Percentiles rank a stretch among this genome's conserved stretches.
These are phyloP conservation scores for Damaliscus lunatus DNA, from an alignment of 2,113 vertebrate species.

Conservation along the genomic window DNA sequence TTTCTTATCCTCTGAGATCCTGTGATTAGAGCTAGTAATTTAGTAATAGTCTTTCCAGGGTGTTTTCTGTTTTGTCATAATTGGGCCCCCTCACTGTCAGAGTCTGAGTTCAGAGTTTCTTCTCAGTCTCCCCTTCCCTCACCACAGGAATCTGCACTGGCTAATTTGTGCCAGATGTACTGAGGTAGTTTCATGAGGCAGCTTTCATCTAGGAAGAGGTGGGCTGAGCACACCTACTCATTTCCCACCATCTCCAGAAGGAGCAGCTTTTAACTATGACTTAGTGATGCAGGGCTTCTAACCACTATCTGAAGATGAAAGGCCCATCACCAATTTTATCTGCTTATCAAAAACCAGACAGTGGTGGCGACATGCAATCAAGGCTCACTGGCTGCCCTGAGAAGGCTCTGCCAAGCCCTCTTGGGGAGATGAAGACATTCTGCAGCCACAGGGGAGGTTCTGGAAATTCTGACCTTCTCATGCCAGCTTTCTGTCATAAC, in stretches of 20 bases:
- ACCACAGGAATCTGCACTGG: background rate
- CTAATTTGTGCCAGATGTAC: background rate
- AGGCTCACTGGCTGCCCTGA: background rate
- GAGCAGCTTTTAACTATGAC: slow-evolving; percentile 16
- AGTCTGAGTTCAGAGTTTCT: background rate
- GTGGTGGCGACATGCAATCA: background rate
- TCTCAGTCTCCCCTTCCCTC: background rate
- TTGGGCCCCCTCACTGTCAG: background rate
- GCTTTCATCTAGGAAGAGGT: slow-evolving; percentile 25
- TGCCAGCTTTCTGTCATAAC: slow-evolving; percentile 12
- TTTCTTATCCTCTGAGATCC: background rate
- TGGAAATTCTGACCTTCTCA: background rate
- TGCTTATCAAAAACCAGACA: slow-evolving; percentile 19
- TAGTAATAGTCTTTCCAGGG: background rate
- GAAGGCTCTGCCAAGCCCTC: background rate
- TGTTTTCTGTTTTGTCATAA: background rate
- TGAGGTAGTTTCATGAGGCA: background rate
- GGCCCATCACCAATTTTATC: background rate
- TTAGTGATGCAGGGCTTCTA: slow-evolving; percentile 11
- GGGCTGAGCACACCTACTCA: slow-evolving; percentile 35
- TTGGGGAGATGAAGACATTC: background rate
- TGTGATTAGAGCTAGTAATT: background rate
- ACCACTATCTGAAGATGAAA: slow-evolving; percentile 18
- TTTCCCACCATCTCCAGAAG: slow-evolving; percentile 54
- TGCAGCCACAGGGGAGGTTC: background rate